Conservation (phyloP, 2,888 invertebrate species). For the Drosophila picticornis region DNA sequence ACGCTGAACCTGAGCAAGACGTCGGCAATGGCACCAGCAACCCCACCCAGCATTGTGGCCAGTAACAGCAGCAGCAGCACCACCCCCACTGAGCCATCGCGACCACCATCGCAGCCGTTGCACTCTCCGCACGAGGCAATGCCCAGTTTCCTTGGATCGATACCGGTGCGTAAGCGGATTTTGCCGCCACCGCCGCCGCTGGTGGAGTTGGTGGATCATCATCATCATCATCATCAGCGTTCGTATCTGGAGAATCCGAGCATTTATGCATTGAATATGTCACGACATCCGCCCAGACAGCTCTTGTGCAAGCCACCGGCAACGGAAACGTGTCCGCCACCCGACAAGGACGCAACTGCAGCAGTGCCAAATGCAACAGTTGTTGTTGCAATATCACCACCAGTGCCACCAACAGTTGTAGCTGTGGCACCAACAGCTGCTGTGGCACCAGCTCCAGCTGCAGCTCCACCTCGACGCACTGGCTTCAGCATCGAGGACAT, state of each 20-base stretch:
- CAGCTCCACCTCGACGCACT: conserved; percentile 88
- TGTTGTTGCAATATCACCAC: conserved; percentile 67
- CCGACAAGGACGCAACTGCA: conserved; percentile 66
- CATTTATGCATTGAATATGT: conserved; percentile 82
- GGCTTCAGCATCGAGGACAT: conserved; percentile 96
- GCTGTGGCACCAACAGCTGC: conserved; percentile 26
- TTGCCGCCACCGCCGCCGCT: conserved; percentile 65
- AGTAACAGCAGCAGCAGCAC: conserved; percentile 35
- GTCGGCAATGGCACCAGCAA: conserved; percentile 1
- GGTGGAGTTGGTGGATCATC: conserved; percentile 67
- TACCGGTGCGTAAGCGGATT: conserved; percentile 84
- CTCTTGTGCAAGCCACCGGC: conserved; percentile 58
- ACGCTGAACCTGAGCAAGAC: conserved; percentile 73
- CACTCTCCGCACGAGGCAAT: conserved; percentile 84
- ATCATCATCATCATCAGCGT: conserved; percentile 61
- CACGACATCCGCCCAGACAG: conserved; percentile 80
- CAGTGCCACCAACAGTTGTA: conserved; percentile 83
- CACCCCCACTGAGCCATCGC: conserved; percentile 66
- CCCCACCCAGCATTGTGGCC: conserved; percentile 53
- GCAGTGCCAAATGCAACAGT: conserved; percentile 14
- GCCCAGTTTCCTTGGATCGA: conserved; percentile 85
- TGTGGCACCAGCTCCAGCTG: conserved; percentile 68
- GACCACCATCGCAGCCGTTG: conserved; percentile 81
- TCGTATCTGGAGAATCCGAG: conserved; percentile 61
- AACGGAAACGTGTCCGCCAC: conserved; percentile 72